Conservation (phyloP, 2,797 vertebrate species). For the Notolepis coatsorum region DNA sequence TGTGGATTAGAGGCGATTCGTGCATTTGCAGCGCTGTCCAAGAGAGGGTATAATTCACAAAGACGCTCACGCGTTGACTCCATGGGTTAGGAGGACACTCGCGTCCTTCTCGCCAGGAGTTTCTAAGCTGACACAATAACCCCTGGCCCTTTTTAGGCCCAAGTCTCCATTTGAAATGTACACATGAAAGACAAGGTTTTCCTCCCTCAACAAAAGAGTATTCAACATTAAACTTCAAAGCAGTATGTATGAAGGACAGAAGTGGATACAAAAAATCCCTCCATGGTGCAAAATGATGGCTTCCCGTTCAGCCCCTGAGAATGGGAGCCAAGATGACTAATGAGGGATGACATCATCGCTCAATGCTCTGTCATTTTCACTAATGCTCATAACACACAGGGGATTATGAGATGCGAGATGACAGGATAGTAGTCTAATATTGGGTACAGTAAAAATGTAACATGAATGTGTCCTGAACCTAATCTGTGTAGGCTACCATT, state of each 20-base stretch:
- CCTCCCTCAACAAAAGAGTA: not conserved
- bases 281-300: constrained; percentile 6
- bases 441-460: not conserved
- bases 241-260: constrained; percentile 27
- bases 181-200: constrained; percentile 53
- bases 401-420: not conserved
- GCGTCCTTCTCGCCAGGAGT: constrained; percentile 20
- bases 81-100: constrained; percentile 7
- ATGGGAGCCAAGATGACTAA: not conserved
- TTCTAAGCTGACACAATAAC: constrained; percentile 46
- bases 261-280: constrained; percentile 8
- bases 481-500: too few relatives aligned
- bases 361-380: not conserved
- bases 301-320: not conserved
- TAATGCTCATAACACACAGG: not conserved
- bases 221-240: constrained; percentile 42
- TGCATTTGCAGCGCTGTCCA: constrained; percentile 29
- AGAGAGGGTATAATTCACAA: constrained; percentile 40
- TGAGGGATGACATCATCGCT: constrained; percentile 4
- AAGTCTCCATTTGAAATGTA: constrained; percentile 47
- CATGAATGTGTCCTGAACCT: too few relatives aligned
- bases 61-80: constrained; percentile 13
- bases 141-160: constrained; percentile 36
- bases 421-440: not conserved
- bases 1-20: constrained; percentile 35